Base-by-base conservation (phyloP, 2,888 invertebrate species). In the Ceramica pisi region DNA sequence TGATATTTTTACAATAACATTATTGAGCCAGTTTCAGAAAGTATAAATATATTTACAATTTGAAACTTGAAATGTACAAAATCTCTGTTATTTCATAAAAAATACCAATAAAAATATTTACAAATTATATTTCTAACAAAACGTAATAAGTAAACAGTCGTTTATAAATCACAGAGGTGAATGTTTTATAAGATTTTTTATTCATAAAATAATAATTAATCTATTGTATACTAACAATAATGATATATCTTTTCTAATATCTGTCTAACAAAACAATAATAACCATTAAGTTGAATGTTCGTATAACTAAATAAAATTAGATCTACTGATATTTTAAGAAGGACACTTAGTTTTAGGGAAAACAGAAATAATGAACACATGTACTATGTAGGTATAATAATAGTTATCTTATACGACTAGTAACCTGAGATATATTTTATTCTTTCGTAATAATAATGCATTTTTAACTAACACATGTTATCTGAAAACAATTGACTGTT, bases 301-400 rank as follows among this genome's bases (percentile, higher is more conserved):
- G 1, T 60, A 21, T 57, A 73, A 66, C 51, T 0, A 67, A 75
- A 71, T 67, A 12, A 65, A 75, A 71, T 69, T 68, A 63, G 77
- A 72, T 68, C 75, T 79, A 85, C 68, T 55, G 60, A 82, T 81
- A 72, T 64, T 74, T 80, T 82, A 69, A 67, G 85, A 86, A 88
- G 87, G 84, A 78, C 86, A 87, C 86, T 87, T 88, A 79, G 80
- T 80, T 81, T 81, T 80, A 78, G 77, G 78, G 66, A 57, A 63
- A 81, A 76, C 46, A 1, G 63, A 71, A 77, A 60, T 51, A 73
- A 82, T 46, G 35, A 67, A 75, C 59, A 71, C 66, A 69, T 67
- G 51, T 61, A 67, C 44, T 66, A 69, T 66, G 48, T 72, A 68
- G 55, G 44, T 71, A 41, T 66, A 48, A 26, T 35, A 50, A 50